Conservation (phyloP, 2,888 invertebrate species). For the Ormyrus labotus region DNA sequence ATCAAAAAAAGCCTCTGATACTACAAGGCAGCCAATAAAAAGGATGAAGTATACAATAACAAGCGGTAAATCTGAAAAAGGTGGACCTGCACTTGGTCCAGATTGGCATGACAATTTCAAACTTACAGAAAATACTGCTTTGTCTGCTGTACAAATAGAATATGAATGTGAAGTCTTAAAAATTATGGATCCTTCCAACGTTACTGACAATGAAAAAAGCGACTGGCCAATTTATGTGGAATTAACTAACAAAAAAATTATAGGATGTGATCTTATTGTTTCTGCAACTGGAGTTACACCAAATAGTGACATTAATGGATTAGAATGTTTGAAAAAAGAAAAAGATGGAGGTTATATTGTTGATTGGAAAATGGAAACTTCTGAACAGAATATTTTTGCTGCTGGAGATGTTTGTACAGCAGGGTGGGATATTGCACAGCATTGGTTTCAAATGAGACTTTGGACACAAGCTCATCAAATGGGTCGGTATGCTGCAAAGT, state of each 20-base stretch:
- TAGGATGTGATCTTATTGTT: conserved; percentile 92
- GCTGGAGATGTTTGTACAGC: conserved; percentile 96
- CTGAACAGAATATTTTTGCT: conserved; percentile 87
- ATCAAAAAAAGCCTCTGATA: conserved; percentile 50
- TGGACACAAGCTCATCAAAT: conserved; percentile 99
- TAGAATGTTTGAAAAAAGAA: conserved; percentile 77
- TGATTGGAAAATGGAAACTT: conserved; percentile 90
- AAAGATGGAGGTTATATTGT: conserved; percentile 91
- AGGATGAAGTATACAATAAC: conserved; percentile 84
- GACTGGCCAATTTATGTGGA: conserved; percentile 85
- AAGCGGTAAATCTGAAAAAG: conserved; percentile 75
- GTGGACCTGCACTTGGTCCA: conserved; percentile 95
- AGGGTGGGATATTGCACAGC: conserved; percentile 85
- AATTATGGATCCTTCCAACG: conserved; percentile 81
- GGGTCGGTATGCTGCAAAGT: conserved; percentile 95
- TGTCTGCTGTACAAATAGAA: conserved; percentile 74
- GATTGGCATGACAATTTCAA: conserved; percentile 92
- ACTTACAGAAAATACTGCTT: conserved; percentile 75
- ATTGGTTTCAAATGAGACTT: conserved; percentile 96
- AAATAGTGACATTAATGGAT: conserved; percentile 79
- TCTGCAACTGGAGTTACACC: conserved; percentile 96
- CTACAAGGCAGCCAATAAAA: conserved; percentile 73
- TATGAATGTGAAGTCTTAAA: conserved; percentile 77
- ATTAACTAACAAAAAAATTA: conserved; percentile 83
- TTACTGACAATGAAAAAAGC: conserved; percentile 71